These are phyloP conservation scores for Marmota flaviventris DNA, from an alignment of 2,113 vertebrate species.

Conservation along the genomic window DNA sequence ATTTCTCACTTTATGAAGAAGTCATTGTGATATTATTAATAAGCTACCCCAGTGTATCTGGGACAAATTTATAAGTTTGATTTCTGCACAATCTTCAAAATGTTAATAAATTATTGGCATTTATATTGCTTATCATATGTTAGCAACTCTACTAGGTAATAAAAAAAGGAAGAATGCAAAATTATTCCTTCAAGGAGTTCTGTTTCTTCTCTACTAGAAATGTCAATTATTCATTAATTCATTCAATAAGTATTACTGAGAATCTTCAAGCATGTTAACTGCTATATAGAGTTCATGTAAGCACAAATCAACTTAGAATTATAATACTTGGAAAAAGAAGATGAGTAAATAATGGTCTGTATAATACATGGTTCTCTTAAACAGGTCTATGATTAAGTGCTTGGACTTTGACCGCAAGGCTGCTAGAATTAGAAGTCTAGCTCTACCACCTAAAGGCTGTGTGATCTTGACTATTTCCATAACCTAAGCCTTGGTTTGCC, in stretches of 20 bases:
- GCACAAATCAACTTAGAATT: conserved; percentile 26
- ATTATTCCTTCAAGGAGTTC: background rate
- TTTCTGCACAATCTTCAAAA: conserved; percentile 31
- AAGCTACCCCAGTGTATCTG: background rate
- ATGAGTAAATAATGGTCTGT: background rate
- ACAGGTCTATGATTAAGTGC: background rate
- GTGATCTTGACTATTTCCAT: background rate
- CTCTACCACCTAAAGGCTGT: background rate
- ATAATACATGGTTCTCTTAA: background rate
- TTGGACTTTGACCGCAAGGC: background rate
- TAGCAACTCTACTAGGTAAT: background rate
- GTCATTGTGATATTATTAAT: background rate
- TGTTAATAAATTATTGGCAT: conserved; percentile 7
- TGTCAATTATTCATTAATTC: background rate
- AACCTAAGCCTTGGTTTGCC: background rate
- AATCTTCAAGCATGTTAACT: background rate
- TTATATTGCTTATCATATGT: background rate
- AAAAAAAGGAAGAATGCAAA: background rate
- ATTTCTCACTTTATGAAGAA: conserved; percentile 24
- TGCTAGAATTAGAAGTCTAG: background rate
- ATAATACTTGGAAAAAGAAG: background rate
- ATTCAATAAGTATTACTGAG: background rate
- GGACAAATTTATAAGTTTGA: conserved; percentile 1
- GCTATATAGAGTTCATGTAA: background rate
- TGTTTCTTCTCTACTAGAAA: background rate